These are phyloP conservation scores for Pygmarrhopalites habei DNA, from an alignment of 1,140 invertebrate genomes.

Conservation along the genomic window DNA sequence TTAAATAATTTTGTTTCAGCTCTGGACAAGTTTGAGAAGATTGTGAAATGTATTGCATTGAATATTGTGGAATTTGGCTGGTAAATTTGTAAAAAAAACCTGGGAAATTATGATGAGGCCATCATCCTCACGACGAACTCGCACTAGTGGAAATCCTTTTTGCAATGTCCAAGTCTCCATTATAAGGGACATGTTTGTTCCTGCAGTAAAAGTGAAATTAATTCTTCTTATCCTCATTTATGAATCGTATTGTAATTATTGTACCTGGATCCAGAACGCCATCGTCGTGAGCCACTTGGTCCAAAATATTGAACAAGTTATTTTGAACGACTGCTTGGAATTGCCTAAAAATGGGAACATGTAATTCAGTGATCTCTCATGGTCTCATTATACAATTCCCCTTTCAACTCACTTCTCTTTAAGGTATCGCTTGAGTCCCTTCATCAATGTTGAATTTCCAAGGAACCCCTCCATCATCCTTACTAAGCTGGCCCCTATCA, in stretches of 20 bases:
- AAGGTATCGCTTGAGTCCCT: constrained; percentile 42
- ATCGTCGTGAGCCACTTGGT: constrained; percentile 59
- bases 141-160: constrained; percentile 75
- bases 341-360: constrained; percentile 48
- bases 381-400: not conserved
- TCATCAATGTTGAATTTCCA: constrained; percentile 46
- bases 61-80: too few species aligned
- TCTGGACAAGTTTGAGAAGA: too few species aligned
- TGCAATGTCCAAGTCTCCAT: constrained; percentile 91
- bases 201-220: constrained; percentile 51
- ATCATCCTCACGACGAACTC: constrained; percentile 44
- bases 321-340: constrained; percentile 73
- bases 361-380: constrained; percentile 42
- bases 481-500: too few species aligned
- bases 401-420: constrained; percentile 17
- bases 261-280: not conserved
- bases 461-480: too few species aligned
- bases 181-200: constrained; percentile 61
- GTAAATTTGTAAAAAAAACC: too few species aligned
- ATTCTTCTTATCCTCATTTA: not conserved
- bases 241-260: not conserved
- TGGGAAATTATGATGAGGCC: not conserved
- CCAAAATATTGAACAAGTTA: constrained; percentile 74
- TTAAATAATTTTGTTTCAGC: too few species aligned
- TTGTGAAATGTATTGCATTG: too few species aligned